Evolutionary conservation across 2,113 vertebrate genomes (phyloP).

Genomic region (Petroica traversi): DNA sequence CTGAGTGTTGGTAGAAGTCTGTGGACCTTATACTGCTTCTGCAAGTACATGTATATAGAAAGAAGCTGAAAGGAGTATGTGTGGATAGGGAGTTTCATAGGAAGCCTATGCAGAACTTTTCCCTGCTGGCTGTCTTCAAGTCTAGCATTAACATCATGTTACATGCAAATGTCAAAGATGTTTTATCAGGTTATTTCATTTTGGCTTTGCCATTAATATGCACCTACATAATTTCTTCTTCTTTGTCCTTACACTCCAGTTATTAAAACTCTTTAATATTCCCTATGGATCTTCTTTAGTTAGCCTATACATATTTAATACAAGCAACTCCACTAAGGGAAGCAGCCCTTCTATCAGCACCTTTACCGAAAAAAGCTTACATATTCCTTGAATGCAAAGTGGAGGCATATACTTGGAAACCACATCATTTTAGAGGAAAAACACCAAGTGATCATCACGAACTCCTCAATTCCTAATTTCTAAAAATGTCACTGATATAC

Average conservation of each 20-base stretch:
- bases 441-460: neutral
- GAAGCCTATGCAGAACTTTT: neutral
- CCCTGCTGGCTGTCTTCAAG: neutral
- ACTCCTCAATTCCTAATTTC: neutral
- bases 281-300: conserved; percentile 1
- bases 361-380: neutral
- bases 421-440: neutral
- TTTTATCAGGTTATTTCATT: conserved; percentile 11
- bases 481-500: neutral
- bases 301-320: conserved; percentile 9
- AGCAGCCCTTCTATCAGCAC: neutral
- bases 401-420: neutral
- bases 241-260: neutral
- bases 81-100: neutral
- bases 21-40: neutral
- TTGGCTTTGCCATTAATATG: neutral
- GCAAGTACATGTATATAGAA: neutral
- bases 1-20: neutral
- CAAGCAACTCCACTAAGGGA: neutral
- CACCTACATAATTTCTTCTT: neutral
- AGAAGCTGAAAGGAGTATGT: neutral
- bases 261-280: conserved; percentile 10
- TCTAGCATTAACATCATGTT: neutral
- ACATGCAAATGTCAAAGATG: neutral
- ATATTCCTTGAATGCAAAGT: neutral